Base-by-base conservation (phyloP, 2,797 vertebrate genomes). In the Tinamus major region DNA sequence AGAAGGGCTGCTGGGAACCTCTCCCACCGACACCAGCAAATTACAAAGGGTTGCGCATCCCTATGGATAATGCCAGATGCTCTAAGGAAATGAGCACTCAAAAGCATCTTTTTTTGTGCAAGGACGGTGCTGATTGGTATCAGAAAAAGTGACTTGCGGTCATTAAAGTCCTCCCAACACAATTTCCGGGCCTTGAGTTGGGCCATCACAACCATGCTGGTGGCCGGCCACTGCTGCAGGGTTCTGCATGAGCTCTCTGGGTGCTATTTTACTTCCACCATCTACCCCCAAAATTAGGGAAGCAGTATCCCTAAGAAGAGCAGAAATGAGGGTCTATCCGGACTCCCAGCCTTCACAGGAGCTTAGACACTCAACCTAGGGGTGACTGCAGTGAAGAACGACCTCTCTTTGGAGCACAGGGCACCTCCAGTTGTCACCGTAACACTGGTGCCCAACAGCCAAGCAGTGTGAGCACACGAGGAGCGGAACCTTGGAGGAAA, bases 101-200 rank as follows among this genome's bases (percentile, higher is more conserved):
- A n/a, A 17, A 13, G 37, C 31, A 1, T 29, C 56, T 53, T 9
- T 53, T 9, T 46, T 41, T 51, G 8, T 37, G 10, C 59, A 1
- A 27, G 58, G 29, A 33, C 10, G 1, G 4, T 11, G 31, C 31
- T 68, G 21, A 29, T 8, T 58, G 20, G 10, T 24, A 29, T 9
- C 79, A 93, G 24, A 44, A 69, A 65, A 26, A 44, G 37, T 4
- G 41, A 51, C 39, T 74, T 29, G 4, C 23, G 27, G 58, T 1
- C 72, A 59, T 69, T 35, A 29, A 70, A 80, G 64, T 14, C 41
- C 33, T 23, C 56, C 27, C 55, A 27, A 2, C 5, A 13, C 1
- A 0, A 0, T 19, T 0, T 0, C 17, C 79, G 42, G 33, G 13
- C 7, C 27, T 6, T 1, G 41, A 10, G 24, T 0, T 6, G 59